Evolutionary conservation across 2,888 invertebrate species (phyloP).

Genomic region (Aphodius sticticus): DNA sequence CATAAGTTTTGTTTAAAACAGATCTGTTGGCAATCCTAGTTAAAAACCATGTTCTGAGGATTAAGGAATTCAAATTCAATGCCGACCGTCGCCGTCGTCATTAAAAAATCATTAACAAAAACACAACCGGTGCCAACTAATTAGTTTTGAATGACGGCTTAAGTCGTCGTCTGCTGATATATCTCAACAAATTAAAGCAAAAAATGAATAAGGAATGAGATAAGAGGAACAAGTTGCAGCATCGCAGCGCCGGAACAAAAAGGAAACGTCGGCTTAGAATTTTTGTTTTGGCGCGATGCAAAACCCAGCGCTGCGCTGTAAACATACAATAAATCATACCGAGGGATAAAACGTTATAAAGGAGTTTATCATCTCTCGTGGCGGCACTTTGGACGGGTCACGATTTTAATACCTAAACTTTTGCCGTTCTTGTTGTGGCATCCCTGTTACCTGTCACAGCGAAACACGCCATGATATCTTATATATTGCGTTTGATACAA

Average conservation of each 20-base stretch:
- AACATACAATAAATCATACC: not conserved
- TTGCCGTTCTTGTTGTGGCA: constrained; percentile 4
- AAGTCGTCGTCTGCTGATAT: not conserved
- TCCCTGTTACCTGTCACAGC: not conserved
- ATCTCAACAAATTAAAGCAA: not conserved
- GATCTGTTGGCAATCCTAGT: no score
- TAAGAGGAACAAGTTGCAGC: not conserved
- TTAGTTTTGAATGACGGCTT: not conserved
- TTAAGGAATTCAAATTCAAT: not conserved
- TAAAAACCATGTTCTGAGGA: not conserved
- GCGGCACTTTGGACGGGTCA: not conserved
- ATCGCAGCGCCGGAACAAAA: not conserved
- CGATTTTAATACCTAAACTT: not conserved
- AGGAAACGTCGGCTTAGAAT: constrained; percentile 4
- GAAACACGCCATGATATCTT: not conserved
- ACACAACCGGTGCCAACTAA: not conserved
- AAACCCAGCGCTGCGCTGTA: not conserved
- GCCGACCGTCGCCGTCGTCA: not conserved
- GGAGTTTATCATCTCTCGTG: not conserved
- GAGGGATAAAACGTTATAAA: not conserved
- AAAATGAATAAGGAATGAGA: not conserved
- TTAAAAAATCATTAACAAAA: not conserved
- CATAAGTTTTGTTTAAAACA: no score
- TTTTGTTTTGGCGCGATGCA: not conserved
- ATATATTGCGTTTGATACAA: not conserved